phyloP scores from a whole-genome alignment of 2,888 invertebrate species.

The Spialia ferax region DNA sequence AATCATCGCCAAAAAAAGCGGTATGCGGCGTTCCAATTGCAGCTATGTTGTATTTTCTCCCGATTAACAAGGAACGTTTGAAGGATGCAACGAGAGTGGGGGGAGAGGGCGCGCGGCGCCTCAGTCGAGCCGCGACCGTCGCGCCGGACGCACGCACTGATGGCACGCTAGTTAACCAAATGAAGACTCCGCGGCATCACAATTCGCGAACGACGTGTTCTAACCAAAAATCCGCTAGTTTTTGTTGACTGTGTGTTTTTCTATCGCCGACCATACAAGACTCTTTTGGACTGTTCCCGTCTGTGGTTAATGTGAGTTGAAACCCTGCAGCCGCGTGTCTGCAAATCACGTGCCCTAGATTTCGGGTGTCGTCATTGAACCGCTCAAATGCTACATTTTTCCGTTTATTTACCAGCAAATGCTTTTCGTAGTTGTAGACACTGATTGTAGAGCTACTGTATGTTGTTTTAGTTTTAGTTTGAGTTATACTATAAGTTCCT shows the following conservation, averaged over 20 bases:
- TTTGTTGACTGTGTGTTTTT: constrained; percentile 70
- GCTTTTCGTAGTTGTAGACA: constrained; percentile 58
- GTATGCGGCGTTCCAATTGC: constrained; percentile 81
- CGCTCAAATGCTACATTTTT: constrained; percentile 71
- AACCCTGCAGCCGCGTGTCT: constrained; percentile 67
- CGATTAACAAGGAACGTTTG: constrained; percentile 80
- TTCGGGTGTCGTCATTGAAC: constrained; percentile 73
- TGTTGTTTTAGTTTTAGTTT: constrained; percentile 50
- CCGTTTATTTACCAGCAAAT: constrained; percentile 68
- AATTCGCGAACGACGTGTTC: constrained; percentile 64
- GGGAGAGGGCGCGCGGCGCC: constrained; percentile 60
- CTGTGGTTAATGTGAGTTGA: constrained; percentile 82
- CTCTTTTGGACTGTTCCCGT: constrained; percentile 72
- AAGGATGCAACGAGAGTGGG: constrained; percentile 76
- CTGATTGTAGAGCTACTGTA: constrained; percentile 50
- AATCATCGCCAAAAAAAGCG: constrained; percentile 77
- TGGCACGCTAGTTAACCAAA: constrained; percentile 66
- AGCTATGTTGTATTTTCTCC: constrained; percentile 80
- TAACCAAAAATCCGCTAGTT: constrained; percentile 55
- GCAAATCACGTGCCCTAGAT: constrained; percentile 80
- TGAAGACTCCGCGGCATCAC: constrained; percentile 71
- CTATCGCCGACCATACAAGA: constrained; percentile 61
- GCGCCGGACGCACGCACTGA: constrained; percentile 61
- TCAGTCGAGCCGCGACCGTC: constrained; percentile 71
- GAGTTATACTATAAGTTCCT: background rate